A percentile compares a stretch with the other conserved stretches of the same genome.
Evolutionary conservation across 2,797 vertebrate genomes (phyloP).

Genomic region (Microctenopoma lineatum): DNA sequence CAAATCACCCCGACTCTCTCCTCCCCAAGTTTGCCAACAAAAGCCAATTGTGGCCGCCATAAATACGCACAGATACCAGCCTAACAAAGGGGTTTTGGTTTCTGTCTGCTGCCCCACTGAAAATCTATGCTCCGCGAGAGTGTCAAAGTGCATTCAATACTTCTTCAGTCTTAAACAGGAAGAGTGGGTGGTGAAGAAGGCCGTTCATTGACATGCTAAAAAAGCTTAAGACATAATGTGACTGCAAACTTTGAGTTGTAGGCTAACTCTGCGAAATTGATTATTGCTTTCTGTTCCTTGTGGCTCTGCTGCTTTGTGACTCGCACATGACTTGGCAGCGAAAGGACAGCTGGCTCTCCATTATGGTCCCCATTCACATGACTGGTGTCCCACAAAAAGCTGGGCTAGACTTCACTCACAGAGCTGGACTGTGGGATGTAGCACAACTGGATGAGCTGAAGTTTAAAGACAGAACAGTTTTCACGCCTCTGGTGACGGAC

Average conservation of each 20-base stretch:
- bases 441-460: conserved; percentile 30
- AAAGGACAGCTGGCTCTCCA: conserved; percentile 77
- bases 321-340: conserved; percentile 84
- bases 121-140: conserved; percentile 53
- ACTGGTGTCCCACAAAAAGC: conserved; percentile 75
- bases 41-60: conserved; percentile 77
- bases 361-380: conserved; percentile 75
- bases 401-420: conserved; percentile 48
- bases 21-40: conserved; percentile 75
- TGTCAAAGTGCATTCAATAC: conserved; percentile 45
- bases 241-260: conserved; percentile 46
- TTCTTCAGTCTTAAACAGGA: conserved; percentile 53
- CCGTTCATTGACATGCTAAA: conserved; percentile 30
- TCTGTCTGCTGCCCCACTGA: conserved; percentile 57
- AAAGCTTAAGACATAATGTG: conserved; percentile 43
- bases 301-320: conserved; percentile 78
- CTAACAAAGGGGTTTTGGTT: conserved; percentile 74
- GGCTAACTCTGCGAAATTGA: conserved; percentile 79
- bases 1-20: conserved; percentile 67
- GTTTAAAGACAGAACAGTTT: conserved; percentile 28
- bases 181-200: conserved; percentile 50
- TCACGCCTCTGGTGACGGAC: conserved; percentile 31
- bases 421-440: conserved; percentile 20
- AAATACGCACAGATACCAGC: conserved; percentile 79
- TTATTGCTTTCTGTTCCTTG: conserved; percentile 81